phyloP scores from a whole-genome alignment of 2,113 vertebrate species.

The Anthoscopus minutus region DNA sequence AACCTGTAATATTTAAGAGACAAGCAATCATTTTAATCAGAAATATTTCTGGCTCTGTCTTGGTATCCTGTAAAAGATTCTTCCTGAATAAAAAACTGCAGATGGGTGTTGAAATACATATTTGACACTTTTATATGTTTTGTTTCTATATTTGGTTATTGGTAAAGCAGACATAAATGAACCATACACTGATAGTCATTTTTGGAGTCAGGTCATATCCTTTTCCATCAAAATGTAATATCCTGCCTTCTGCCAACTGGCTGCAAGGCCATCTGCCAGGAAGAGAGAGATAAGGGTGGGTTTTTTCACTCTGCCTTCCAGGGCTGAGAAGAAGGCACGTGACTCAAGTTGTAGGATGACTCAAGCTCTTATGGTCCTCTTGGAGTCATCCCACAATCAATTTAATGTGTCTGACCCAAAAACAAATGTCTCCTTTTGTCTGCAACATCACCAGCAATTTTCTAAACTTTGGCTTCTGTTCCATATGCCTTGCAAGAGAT shows the following conservation, averaged over 20 bases:
- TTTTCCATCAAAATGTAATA: not conserved
- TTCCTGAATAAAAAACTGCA: not conserved
- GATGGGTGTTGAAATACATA: not conserved
- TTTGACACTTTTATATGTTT: not conserved
- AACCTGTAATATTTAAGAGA: not conserved
- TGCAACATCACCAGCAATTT: not conserved
- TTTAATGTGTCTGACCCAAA: constrained; percentile 16
- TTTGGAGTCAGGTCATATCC: not conserved
- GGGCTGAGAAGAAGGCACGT: constrained; percentile 27
- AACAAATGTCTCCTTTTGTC: constrained; percentile 25
- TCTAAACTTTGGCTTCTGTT: constrained; percentile 8
- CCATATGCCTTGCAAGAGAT: not conserved
- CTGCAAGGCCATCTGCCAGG: constrained; percentile 10
- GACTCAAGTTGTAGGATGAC: constrained; percentile 30
- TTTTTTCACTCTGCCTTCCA: not conserved
- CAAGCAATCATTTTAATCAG: not conserved
- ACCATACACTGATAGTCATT: not conserved
- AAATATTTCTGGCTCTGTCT: not conserved
- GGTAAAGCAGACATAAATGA: not conserved
- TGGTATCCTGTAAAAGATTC: not conserved
- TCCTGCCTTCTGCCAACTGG: not conserved
- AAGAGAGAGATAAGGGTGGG: not conserved
- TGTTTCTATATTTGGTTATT: not conserved
- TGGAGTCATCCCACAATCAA: constrained; percentile 28
- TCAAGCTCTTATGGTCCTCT: constrained; percentile 28